Evolutionary conservation across 2,113 vertebrate genomes (phyloP).

Genomic region (Ceyx melanurus): DNA sequence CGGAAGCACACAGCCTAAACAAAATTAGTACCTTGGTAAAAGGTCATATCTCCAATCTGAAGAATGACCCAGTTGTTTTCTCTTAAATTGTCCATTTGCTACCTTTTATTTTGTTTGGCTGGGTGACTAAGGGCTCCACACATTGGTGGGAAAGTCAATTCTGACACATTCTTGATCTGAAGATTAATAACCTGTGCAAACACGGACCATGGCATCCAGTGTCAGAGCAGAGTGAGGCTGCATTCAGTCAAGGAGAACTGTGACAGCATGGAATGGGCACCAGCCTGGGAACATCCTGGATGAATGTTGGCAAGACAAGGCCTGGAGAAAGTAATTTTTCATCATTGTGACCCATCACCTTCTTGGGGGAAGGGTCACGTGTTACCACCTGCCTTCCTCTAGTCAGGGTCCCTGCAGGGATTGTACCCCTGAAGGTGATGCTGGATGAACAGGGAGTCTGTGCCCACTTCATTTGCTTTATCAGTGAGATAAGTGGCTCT

Average conservation of each 20-base stretch:
- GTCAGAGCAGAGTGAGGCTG: neutral
- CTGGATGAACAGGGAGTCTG: neutral
- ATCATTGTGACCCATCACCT: rapidly evolving
- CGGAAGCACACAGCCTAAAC: neutral
- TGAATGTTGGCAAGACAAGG: rapidly evolving
- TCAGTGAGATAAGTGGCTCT: neutral
- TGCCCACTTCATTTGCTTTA: neutral
- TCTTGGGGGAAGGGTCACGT: neutral
- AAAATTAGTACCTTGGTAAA: neutral
- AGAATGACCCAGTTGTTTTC: neutral
- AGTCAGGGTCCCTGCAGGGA: neutral
- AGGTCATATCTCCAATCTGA: neutral
- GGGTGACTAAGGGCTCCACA: conserved; percentile 43
- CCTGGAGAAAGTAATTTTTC: neutral
- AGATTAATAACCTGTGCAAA: neutral
- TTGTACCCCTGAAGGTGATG: neutral
- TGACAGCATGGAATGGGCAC: neutral
- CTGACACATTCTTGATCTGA: conserved; percentile 13
- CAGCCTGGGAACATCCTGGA: neutral
- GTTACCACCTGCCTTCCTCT: neutral
- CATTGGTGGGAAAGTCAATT: conserved; percentile 41
- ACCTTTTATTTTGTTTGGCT: conserved; percentile 29
- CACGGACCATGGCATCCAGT: neutral
- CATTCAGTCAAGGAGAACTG: neutral
- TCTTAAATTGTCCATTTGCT: conserved; percentile 13